Conservation (phyloP, 1,140 invertebrate species). For the Nymphalis io region DNA sequence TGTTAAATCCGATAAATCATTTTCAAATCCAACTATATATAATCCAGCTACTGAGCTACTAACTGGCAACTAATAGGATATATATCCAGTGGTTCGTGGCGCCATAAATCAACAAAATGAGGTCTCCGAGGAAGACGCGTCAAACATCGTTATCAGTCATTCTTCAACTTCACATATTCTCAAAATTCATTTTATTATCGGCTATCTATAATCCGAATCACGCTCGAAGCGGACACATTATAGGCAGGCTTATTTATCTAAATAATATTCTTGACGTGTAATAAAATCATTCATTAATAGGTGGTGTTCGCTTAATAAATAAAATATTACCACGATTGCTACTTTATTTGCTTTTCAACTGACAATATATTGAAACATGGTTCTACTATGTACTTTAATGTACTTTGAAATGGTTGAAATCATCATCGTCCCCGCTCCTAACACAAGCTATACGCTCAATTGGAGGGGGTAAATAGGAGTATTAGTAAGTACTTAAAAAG, state of each 20-base stretch:
- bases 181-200: constrained; percentile 36
- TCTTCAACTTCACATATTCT: constrained; percentile 40
- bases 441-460: too few species aligned
- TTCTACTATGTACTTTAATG: too few species aligned
- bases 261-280: too few species aligned
- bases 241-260: background rate
- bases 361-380: too few species aligned
- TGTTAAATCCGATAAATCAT: background rate
- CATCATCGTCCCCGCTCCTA: too few species aligned
- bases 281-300: too few species aligned
- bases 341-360: too few species aligned
- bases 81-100: constrained; percentile 27
- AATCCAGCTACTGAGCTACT: background rate
- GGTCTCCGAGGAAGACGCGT: constrained; percentile 44
- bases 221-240: constrained; percentile 6
- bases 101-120: constrained; percentile 56
- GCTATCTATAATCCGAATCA: constrained; percentile 38
- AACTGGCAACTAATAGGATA: constrained; percentile 17
- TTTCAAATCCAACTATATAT: background rate
- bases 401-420: too few species aligned
- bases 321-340: too few species aligned
- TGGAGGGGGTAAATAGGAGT: too few species aligned
- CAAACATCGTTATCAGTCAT: constrained; percentile 51
- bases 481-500: too few species aligned
- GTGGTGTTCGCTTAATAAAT: too few species aligned